These are phyloP conservation scores for Lampris incognitus DNA, from an alignment of 2,113 vertebrate species.

Conservation along the genomic window DNA sequence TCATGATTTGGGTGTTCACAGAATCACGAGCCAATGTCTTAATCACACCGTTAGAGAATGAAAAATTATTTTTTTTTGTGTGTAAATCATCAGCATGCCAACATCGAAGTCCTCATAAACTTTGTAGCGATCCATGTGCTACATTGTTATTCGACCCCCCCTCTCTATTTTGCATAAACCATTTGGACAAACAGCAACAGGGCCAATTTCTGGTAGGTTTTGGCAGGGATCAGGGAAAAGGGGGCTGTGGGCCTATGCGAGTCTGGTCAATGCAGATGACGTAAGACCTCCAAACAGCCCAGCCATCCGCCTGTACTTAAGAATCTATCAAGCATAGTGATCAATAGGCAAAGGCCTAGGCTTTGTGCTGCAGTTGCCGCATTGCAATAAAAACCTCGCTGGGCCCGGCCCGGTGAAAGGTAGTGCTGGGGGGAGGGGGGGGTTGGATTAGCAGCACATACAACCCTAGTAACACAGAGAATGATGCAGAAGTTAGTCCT, in stretches of 20 bases:
- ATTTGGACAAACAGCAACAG: background rate
- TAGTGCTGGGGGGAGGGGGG: conserved; percentile 42
- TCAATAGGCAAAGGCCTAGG: conserved; percentile 66
- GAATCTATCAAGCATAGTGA: conserved; percentile 69
- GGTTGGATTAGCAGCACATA: conserved; percentile 41
- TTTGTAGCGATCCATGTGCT: background rate
- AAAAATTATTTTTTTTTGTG: too few species aligned
- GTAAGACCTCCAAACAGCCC: conserved; percentile 57
- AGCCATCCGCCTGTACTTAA: conserved; percentile 68
- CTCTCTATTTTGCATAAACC: background rate
- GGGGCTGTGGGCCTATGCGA: conserved; percentile 38
- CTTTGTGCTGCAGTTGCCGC: conserved; percentile 70
- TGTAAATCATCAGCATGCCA: too few species aligned
- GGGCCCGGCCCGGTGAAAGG: conserved; percentile 53
- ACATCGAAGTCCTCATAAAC: too few species aligned
- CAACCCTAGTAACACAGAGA: background rate
- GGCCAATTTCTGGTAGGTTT: background rate
- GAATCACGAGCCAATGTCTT: too few species aligned
- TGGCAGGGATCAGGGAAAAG: conserved; percentile 14
- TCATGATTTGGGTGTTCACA: too few species aligned
- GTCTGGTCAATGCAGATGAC: conserved; percentile 63
- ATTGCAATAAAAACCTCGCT: conserved; percentile 69
- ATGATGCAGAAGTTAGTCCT: too few species aligned
- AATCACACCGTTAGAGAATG: too few species aligned
- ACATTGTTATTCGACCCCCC: background rate